Base-by-base conservation (phyloP, 1,140 invertebrate genomes). In the Belonocnema kinseyi region DNA sequence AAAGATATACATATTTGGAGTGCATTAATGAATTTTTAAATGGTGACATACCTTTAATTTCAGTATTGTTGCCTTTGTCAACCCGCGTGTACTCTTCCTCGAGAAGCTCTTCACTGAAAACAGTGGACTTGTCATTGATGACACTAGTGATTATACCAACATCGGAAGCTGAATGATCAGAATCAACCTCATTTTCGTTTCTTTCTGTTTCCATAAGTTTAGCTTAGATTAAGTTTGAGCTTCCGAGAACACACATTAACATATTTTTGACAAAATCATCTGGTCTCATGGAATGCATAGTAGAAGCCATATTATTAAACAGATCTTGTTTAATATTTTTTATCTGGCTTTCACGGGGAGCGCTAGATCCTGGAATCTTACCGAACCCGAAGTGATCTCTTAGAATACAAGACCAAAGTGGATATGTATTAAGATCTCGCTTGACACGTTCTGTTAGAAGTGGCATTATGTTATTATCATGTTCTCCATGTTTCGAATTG, bases 301-400 rank as follows among this genome's bases (percentile, higher is more conserved):
- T 17, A n/a, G 13, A 54, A 16, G 53, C 53, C 17, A 12, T 54
- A 10, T 16, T 14, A 40, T 71, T 19, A 50, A 79, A 76, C 16
- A 76, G 16, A 50, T 16, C 19, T 26, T 50, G 66, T 77, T 80
- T 80, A 1, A 80, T 46, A 13, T 73, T 73, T 66, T 77, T 77
- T 56, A 77, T 73, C n/a, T 75, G 52, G 13, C 75, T 54, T 70
- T 80, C 72, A 14, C 77, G 40, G 2, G 46, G 12, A 5, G 75
- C 72, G 19, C 75, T 77, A n/a, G 66, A 76, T 0, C 72, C 75
- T 40, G 71, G 66, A 33, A 54, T 40, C n/a, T 50, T 16, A 3
- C 50, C 75, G 17, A 33, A 74, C 1, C 56, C 12, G 46, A 80
- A 80, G 16, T 50, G 5, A 19, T 51, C 53, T 33, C 52, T 33